Evolutionary conservation across 2,797 vertebrate species (phyloP).

Genomic region (Garrulus glandarius): DNA sequence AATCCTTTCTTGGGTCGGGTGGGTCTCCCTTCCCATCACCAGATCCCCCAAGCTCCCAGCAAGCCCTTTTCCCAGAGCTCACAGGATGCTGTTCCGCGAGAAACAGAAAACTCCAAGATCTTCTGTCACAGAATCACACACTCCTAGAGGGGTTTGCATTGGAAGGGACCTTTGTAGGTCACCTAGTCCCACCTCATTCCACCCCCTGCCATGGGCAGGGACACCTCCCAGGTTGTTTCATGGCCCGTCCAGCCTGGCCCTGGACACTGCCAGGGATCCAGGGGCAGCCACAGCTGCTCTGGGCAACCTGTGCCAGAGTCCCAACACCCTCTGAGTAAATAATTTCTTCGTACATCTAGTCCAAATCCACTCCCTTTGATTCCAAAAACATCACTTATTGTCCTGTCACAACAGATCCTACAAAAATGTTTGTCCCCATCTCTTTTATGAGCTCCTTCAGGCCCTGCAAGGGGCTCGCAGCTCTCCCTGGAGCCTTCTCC

Average conservation of each 20-base stretch:
- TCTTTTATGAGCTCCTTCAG: background rate
- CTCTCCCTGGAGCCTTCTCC: background rate
- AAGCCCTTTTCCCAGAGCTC: background rate
- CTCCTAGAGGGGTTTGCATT: background rate
- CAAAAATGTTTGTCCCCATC: background rate
- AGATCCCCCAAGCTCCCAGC: background rate
- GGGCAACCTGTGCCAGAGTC: background rate
- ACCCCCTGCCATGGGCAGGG: background rate
- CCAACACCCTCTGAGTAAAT: background rate
- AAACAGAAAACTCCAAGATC: background rate
- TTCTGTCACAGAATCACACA: background rate
- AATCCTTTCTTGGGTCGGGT: background rate
- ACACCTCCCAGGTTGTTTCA: background rate
- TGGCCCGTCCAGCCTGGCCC: background rate
- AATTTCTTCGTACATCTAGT: background rate
- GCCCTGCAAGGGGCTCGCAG: background rate
- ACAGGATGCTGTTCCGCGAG: background rate
- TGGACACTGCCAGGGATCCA: background rate
- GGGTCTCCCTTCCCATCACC: background rate
- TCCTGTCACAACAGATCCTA: background rate
- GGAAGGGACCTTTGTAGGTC: background rate
- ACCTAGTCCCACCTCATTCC: background rate
- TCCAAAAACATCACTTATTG: background rate
- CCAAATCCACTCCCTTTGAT: background rate
- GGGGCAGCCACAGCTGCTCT: background rate